Base-by-base conservation (phyloP, 2,797 vertebrate species). In the Clarias platycephalus region DNA sequence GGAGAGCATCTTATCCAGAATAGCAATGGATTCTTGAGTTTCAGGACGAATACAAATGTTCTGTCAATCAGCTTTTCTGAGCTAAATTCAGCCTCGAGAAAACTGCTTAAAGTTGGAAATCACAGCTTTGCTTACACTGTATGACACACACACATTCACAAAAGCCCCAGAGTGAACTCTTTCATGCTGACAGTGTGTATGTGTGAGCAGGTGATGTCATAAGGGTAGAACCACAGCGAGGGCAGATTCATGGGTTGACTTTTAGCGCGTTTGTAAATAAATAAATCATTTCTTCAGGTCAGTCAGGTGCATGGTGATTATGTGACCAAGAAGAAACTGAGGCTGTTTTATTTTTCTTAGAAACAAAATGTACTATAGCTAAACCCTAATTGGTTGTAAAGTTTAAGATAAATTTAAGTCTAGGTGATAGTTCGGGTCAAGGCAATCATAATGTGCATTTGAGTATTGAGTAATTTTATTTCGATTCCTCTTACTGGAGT, bases 11-110 rank as follows among this genome's bases (percentile, higher is more conserved):
- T 75, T 86, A 78, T 74, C 53, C 82, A 75, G 82, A 76, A 86
- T 81, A 80, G 62, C 57, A 83, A 83, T 86, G 76, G 37, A 58
- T 26, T 84, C 76, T 80, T 34, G 71, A 67, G 68, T 81, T 74
- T 83, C 49, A 66, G n/a, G 82, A 84, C 49, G 81, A 84, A 84
- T 84, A 80, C 77, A 57, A 86, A 86, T 79, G n/a, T 53, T 37
- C 9, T 63, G 40, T 85, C 84, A 58, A 28, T 72, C 26, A 74
- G 53, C 58, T 37, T 80, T 84, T 63, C 76, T 20, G 40, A 74
- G 57, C 58, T 26, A 57, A 72, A 72, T 80, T 74, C 71, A 74
- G 68, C 13, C 2, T 49, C 5, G 31, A 63, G 1, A 79, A 64
- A 79, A 64, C 76, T 20, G 60, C 7, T 63, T 63, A 16, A 62